phyloP scores from a whole-genome alignment of 2,888 invertebrate species.

The Lepidochrysops patricia region DNA sequence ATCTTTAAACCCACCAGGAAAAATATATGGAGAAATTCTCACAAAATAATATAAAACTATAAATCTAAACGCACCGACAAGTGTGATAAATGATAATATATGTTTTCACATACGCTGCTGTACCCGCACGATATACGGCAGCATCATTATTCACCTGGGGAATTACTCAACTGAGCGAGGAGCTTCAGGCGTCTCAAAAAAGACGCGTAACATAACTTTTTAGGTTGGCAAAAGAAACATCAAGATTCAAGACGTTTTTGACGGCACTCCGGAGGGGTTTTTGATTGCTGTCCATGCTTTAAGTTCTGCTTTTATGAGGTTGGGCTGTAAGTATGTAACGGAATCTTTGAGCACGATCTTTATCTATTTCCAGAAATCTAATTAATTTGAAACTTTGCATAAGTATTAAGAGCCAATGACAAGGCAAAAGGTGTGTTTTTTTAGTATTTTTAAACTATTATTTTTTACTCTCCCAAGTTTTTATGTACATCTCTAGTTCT shows the following conservation, averaged over 20 bases:
- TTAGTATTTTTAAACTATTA: too few relatives aligned
- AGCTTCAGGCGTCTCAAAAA: neutral
- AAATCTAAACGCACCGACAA: neutral
- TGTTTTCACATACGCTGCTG: neutral
- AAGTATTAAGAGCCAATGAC: too few relatives aligned
- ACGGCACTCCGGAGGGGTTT: neutral
- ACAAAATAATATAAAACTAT: neutral
- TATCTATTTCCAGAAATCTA: too few relatives aligned
- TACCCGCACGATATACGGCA: neutral
- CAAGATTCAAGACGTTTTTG: neutral
- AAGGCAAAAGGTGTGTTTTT: too few relatives aligned
- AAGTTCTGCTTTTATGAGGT: neutral
- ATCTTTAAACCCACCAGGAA: too few relatives aligned
- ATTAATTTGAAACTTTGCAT: too few relatives aligned
- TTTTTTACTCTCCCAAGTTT: too few relatives aligned
- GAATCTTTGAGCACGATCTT: too few relatives aligned
- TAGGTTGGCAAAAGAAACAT: neutral
- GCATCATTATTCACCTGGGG: neutral
- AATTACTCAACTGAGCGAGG: neutral
- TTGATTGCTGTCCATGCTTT: neutral
- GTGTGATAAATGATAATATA: conserved; percentile 2
- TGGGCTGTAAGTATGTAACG: too few relatives aligned
- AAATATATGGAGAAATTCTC: neutral
- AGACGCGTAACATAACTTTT: neutral
- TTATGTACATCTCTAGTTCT: too few relatives aligned